These are phyloP conservation scores for Troides helena DNA, from an alignment of 2,888 invertebrate genomes.

Conservation along the genomic window DNA sequence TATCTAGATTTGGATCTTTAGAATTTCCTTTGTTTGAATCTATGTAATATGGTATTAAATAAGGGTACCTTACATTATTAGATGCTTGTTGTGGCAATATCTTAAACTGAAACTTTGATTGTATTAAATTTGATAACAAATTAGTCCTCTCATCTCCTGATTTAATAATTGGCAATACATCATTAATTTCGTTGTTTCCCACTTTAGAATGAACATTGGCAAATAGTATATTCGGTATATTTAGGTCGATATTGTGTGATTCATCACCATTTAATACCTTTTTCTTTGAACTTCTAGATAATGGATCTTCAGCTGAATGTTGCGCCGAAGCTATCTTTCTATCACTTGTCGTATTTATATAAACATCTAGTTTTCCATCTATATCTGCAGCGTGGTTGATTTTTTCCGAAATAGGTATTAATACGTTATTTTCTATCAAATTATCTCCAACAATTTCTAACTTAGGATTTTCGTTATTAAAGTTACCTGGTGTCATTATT, in stretches of 20 bases:
- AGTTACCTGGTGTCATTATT: background rate
- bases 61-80: background rate
- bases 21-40: constrained; percentile 2
- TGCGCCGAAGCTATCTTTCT: constrained; percentile 2
- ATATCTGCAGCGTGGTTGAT: background rate
- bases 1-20: constrained; percentile 1
- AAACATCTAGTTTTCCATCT: constrained; percentile 7
- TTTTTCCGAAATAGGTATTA: background rate
- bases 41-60: background rate
- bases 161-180: constrained; percentile 6
- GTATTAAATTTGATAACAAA: background rate
- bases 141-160: constrained; percentile 1
- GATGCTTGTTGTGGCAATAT: background rate
- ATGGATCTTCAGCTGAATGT: background rate
- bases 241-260: background rate
- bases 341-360: constrained; percentile 7
- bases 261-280: background rate
- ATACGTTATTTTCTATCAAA: background rate
- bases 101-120: constrained; percentile 3
- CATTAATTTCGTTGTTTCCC: background rate
- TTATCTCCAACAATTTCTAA: background rate
- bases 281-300: background rate
- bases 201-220: background rate
- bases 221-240: background rate
- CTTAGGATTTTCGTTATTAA: constrained; percentile 8